Conservation (phyloP, 64 coral and sea anemone species). For the Orbicella faveolata region DNA sequence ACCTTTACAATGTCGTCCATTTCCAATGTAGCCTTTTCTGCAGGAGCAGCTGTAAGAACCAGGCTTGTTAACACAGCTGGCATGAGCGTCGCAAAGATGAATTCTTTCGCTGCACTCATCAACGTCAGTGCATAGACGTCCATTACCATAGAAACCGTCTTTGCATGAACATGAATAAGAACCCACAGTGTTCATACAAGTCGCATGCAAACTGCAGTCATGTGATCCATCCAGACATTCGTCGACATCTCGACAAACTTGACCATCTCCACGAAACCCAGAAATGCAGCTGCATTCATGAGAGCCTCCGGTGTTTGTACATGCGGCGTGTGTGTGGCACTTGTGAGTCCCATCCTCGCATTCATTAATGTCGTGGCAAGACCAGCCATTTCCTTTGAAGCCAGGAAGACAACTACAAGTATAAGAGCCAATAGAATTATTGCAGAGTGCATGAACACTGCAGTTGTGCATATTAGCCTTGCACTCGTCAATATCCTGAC, state of each 20-base stretch:
- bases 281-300: constrained; percentile 19
- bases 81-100: constrained; percentile 23
- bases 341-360: background rate
- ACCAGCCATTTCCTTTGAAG: background rate
- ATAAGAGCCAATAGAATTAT: constrained; percentile 15
- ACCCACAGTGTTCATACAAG: constrained; percentile 51
- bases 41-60: constrained; percentile 43
- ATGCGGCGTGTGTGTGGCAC: constrained; percentile 15
- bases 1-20: constrained; percentile 2
- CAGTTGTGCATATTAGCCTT: background rate
- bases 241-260: constrained; percentile 25
- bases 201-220: constrained; percentile 20
- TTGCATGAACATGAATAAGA: constrained; percentile 43
- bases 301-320: constrained; percentile 15
- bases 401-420: background rate
- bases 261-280: constrained; percentile 52
- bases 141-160: constrained; percentile 41
- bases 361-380: constrained; percentile 23
- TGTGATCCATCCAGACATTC: constrained; percentile 30
- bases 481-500: background rate
- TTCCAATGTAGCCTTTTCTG: constrained; percentile 15
- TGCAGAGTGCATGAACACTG: background rate
- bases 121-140: constrained; percentile 25
- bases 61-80: constrained; percentile 14
- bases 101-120: constrained; percentile 31